Percentiles rank a stretch among this genome's conserved stretches.
These are phyloP conservation scores for Malacoraja senta DNA, from an alignment of 2,797 vertebrate species.

Conservation along the genomic window DNA sequence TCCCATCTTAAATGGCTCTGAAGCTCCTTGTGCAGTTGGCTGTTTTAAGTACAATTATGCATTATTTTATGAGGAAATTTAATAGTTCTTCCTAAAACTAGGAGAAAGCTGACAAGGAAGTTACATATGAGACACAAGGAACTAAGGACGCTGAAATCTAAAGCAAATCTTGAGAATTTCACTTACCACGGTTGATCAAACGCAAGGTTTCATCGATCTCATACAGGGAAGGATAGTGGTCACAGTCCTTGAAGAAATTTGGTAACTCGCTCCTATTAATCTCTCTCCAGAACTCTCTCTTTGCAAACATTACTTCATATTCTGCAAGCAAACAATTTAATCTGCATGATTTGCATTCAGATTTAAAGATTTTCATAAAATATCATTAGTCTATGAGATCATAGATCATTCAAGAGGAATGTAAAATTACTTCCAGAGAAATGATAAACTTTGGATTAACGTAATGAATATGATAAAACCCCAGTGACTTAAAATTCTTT, in stretches of 20 bases:
- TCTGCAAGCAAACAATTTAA: background rate
- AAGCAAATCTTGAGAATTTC: background rate
- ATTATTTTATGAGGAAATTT: no score
- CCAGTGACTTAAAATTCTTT: background rate
- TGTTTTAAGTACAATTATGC: no score
- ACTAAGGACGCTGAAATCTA: no score
- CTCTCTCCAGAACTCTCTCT: background rate
- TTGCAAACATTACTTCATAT: slow-evolving; percentile 15
- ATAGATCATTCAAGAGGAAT: background rate
- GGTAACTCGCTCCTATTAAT: background rate
- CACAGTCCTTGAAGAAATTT: slow-evolving; percentile 1
- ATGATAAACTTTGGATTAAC: background rate
- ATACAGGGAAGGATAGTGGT: background rate
- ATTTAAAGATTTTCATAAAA: background rate
- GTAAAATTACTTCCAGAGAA: background rate
- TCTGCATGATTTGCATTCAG: background rate
- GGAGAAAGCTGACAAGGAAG: background rate
- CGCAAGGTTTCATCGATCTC: background rate
- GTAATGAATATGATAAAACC: background rate
- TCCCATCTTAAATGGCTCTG: no score
- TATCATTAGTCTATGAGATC: no score
- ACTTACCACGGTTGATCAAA: background rate
- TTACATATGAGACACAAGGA: no score
- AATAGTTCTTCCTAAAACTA: background rate
- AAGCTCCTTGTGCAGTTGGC: no score